These are phyloP conservation scores for Eupithecia inturbata DNA, from an alignment of 2,888 invertebrate species.

Conservation along the genomic window DNA sequence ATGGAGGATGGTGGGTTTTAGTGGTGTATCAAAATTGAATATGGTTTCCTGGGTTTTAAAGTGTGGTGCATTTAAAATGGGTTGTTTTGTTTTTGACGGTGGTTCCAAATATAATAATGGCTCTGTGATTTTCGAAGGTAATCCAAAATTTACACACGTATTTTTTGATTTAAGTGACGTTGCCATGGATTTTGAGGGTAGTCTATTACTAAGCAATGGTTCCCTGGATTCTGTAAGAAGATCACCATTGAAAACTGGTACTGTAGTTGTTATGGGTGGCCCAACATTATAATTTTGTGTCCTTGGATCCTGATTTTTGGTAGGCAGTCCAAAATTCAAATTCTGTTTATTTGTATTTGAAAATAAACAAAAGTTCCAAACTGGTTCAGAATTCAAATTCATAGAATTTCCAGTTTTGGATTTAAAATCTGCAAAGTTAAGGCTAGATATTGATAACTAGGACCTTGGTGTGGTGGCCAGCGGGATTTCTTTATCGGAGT, in stretches of 20 bases:
- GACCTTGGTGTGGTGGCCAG: background rate
- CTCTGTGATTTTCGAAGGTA: background rate
- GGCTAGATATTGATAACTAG: too few relatives aligned
- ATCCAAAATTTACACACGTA: background rate
- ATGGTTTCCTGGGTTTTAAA: background rate
- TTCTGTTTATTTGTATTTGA: slow-evolving; percentile 16
- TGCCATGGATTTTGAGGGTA: background rate
- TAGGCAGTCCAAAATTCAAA: background rate
- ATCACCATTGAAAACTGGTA: background rate
- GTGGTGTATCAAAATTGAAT: background rate
- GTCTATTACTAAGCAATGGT: background rate
- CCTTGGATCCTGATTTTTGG: background rate
- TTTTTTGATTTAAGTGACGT: background rate
- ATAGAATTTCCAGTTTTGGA: background rate
- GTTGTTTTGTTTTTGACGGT: background rate
- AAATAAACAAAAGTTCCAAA: slow-evolving; percentile 31
- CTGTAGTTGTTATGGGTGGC: background rate
- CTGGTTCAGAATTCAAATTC: slow-evolving; percentile 30
- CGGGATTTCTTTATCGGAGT: background rate
- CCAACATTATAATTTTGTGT: background rate
- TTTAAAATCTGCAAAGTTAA: slow-evolving; percentile 8
- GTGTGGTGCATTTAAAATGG: background rate
- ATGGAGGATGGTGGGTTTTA: too few relatives aligned
- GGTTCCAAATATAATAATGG: background rate
- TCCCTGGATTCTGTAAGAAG: background rate